phyloP scores from a whole-genome alignment of 2,797 vertebrate species.

The Ibycter americanus region DNA sequence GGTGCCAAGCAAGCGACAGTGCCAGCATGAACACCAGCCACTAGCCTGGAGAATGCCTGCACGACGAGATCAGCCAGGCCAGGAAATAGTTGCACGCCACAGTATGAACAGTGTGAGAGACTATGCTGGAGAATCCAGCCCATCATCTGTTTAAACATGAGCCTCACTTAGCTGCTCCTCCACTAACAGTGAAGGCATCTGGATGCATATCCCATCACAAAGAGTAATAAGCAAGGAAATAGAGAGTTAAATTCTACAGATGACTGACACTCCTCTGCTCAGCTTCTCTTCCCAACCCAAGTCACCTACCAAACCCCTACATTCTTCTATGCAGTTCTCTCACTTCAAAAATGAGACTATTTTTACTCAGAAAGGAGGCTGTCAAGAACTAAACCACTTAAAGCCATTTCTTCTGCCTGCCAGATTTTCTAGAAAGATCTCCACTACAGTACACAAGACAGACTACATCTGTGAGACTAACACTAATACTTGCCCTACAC shows the following conservation, averaged over 20 bases:
- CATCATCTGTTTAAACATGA: not conserved
- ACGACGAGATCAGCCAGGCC: rapidly evolving
- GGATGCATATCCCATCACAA: not conserved
- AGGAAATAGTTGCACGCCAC: not conserved
- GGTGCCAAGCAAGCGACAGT: not conserved
- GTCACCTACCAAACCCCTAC: not conserved
- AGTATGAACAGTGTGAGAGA: not conserved
- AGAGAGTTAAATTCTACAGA: not conserved
- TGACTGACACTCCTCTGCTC: not conserved
- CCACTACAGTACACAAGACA: not conserved
- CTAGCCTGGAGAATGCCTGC: not conserved
- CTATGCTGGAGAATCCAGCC: not conserved
- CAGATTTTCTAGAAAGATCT: not conserved
- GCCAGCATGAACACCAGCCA: not conserved
- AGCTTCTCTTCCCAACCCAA: not conserved
- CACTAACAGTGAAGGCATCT: not conserved
- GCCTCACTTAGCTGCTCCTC: not conserved
- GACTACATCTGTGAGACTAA: not conserved
- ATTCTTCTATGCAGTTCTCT: not conserved
- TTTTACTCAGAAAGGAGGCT: not conserved
- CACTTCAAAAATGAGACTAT: not conserved
- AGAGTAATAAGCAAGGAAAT: not conserved
- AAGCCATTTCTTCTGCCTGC: not conserved
- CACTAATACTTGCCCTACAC: not conserved
- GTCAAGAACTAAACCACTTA: not conserved